These are phyloP conservation scores for Heliothis peltigera DNA, from an alignment of 2,888 invertebrate species.

Conservation along the genomic window DNA sequence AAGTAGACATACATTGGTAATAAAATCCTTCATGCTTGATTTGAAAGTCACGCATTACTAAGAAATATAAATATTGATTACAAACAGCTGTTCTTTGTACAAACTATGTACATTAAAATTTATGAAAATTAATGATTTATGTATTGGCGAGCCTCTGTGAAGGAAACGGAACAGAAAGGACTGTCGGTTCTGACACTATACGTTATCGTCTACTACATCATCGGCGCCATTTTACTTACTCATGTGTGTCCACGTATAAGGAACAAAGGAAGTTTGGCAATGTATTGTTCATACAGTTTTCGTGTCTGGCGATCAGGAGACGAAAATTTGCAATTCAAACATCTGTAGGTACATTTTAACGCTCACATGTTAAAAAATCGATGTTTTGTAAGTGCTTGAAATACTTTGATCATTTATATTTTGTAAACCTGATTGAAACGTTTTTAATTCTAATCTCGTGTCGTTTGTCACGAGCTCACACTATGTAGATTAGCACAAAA, in stretches of 20 bases:
- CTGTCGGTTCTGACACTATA: conserved; percentile 55
- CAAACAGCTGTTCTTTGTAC: conserved; percentile 42
- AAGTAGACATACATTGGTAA: conserved; percentile 25
- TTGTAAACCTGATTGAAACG: not conserved
- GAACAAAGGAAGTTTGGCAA: conserved; percentile 88
- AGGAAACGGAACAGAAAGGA: conserved; percentile 20
- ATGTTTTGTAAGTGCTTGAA: conserved; percentile 16
- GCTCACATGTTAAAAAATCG: conserved; percentile 68
- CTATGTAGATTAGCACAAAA: conserved; percentile 19
- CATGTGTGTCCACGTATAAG: conserved; percentile 70
- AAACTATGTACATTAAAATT: conserved; percentile 16
- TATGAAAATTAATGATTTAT: conserved; percentile 9
- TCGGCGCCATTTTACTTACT: conserved; percentile 71
- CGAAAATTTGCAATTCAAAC: conserved; percentile 81
- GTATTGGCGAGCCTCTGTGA: not conserved
- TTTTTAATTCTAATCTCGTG: conserved; percentile 32
- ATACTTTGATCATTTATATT: conserved; percentile 4
- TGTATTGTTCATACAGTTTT: conserved; percentile 81
- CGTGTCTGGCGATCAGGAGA: conserved; percentile 76
- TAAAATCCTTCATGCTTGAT: conserved; percentile 56
- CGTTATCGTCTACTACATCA: conserved; percentile 59
- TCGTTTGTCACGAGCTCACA: conserved; percentile 12
- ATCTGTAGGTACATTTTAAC: conserved; percentile 65
- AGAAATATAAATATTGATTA: conserved; percentile 44
- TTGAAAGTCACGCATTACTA: conserved; percentile 52